These are phyloP conservation scores for Corythornis vintsioides DNA, from an alignment of 2,113 vertebrate species.

Conservation along the genomic window DNA sequence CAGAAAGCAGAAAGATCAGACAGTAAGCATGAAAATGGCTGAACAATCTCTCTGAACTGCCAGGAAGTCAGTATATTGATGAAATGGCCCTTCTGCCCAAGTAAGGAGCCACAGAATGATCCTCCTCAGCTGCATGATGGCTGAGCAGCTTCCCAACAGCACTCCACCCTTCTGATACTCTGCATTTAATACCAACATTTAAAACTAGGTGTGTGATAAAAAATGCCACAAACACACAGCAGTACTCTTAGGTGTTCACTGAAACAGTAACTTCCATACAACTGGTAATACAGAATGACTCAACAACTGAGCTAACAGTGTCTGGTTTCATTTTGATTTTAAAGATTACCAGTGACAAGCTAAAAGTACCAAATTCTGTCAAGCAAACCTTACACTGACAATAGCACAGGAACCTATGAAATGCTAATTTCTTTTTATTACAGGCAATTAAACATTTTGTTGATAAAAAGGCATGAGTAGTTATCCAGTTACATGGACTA, in stretches of 20 bases:
- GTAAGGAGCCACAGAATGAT: not conserved
- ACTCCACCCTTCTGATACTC: not conserved
- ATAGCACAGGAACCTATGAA: not conserved
- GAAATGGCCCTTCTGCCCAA: not conserved
- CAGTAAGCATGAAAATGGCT: not conserved
- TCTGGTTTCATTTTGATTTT: not conserved
- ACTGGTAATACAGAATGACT: not conserved
- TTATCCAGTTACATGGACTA: not conserved
- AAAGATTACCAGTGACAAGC: not conserved
- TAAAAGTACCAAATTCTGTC: not conserved
- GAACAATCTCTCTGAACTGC: not conserved
- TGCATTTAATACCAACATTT: not conserved
- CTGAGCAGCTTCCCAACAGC: not conserved
- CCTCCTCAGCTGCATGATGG: rapidly evolving
- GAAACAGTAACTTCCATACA: not conserved
- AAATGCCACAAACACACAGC: not conserved
- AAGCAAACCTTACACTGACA: not conserved
- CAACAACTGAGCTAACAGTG: not conserved
- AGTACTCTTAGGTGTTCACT: not conserved
- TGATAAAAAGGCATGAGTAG: not conserved
- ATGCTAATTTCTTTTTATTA: not conserved
- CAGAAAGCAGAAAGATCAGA: not conserved
- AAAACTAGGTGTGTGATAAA: not conserved
- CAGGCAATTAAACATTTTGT: not conserved
- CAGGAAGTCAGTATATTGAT: not conserved